A percentile compares a stretch with the other conserved stretches of the same genome.
These are phyloP conservation scores for Micromesistius poutassou DNA, from an alignment of 2,797 vertebrate species.

Conservation along the genomic window DNA sequence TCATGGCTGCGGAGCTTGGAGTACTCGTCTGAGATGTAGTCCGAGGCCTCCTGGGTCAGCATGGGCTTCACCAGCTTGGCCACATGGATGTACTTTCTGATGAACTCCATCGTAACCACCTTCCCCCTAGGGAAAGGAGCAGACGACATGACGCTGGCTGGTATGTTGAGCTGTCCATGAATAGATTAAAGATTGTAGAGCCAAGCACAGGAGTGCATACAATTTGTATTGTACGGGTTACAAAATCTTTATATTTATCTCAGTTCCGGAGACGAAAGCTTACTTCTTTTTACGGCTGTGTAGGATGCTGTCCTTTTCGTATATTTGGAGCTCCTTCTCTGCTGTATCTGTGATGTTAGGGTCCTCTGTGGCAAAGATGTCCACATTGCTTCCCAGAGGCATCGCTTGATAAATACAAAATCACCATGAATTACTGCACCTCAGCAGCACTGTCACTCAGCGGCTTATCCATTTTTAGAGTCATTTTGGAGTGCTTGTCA, in stretches of 20 bases:
- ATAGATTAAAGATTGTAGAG: not conserved
- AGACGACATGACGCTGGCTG: not conserved
- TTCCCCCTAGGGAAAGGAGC: conserved; percentile 49
- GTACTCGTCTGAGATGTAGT: conserved; percentile 62
- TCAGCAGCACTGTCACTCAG: not conserved
- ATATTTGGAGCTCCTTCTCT: conserved; percentile 57
- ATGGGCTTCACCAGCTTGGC: conserved; percentile 60
- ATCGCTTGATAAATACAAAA: not conserved
- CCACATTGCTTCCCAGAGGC: conserved; percentile 42
- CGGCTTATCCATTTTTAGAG: not conserved
- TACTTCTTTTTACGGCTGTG: conserved; percentile 58
- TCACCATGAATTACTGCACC: not conserved
- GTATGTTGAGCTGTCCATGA: not conserved
- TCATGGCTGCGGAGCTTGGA: conserved; percentile 61
- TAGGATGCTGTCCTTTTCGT: conserved; percentile 58
- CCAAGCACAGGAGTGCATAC: not conserved
- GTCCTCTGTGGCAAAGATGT: conserved; percentile 61
- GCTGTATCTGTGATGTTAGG: conserved; percentile 53
- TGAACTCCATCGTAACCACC: conserved; percentile 62
- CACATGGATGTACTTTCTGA: conserved; percentile 62
- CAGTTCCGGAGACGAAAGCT: not conserved
- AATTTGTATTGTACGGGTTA: not conserved
- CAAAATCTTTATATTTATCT: not conserved
- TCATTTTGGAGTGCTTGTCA: not conserved
- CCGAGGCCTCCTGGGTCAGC: conserved; percentile 56